Percentiles rank a stretch among this genome's conserved stretches.
Evolutionary conservation across 2,113 vertebrate species (phyloP).

Genomic region (Sialia sialis): DNA sequence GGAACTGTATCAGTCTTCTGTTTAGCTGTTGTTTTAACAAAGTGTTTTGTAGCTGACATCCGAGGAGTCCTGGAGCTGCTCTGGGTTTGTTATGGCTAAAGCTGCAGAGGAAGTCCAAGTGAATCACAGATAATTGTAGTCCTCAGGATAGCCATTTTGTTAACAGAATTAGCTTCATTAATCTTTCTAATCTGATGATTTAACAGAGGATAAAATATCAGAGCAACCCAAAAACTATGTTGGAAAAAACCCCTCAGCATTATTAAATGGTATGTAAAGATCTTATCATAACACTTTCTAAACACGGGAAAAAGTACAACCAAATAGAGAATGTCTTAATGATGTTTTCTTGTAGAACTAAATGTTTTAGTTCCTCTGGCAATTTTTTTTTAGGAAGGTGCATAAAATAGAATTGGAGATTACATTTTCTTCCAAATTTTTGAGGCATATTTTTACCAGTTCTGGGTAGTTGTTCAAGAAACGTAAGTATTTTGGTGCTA

Average conservation of each 20-base stretch:
- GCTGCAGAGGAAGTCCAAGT: conserved; percentile 47
- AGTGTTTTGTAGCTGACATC: background rate
- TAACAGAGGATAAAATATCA: conserved; percentile 20
- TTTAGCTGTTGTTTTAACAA: background rate
- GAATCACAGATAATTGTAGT: conserved; percentile 55
- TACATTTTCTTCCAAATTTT: background rate
- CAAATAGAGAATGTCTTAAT: background rate
- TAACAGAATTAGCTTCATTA: conserved; percentile 49
- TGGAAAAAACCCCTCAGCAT: background rate
- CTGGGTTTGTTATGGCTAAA: conserved; percentile 34
- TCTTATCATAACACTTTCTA: background rate
- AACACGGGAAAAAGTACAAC: background rate
- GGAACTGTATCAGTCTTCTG: background rate
- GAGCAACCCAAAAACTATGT: background rate
- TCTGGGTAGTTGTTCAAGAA: background rate
- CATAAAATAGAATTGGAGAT: background rate
- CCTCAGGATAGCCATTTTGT: conserved; percentile 29
- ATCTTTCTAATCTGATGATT: conserved; percentile 43
- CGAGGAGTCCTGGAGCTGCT: background rate
- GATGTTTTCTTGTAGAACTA: background rate
- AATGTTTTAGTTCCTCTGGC: background rate
- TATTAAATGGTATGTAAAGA: background rate
- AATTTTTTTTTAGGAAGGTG: background rate
- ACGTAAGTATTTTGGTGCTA: background rate
- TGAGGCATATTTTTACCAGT: background rate